phyloP scores from a whole-genome alignment of 1,140 invertebrate genomes.

The Ceratitis capitata region DNA sequence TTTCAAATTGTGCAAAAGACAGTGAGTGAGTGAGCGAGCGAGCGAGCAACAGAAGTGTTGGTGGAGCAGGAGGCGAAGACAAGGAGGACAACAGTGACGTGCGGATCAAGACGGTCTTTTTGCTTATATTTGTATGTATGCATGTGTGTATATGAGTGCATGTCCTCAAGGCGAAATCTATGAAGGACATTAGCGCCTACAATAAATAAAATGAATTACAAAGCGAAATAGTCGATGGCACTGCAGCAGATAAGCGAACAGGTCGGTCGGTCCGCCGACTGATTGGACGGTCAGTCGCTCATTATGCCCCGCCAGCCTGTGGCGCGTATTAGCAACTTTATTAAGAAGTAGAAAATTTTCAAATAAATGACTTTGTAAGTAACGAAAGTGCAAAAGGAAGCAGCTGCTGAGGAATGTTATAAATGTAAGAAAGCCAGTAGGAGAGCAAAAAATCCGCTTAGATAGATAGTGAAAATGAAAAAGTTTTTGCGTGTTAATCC shows the following conservation, averaged over 20 bases:
- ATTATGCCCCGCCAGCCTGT: not conserved
- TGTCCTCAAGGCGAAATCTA: not conserved
- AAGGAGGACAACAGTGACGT: too few relatives aligned
- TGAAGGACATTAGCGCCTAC: conserved; percentile 11
- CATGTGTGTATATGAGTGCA: not conserved
- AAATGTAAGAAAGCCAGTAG: not conserved
- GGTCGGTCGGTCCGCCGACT: not conserved
- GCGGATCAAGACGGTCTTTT: not conserved
- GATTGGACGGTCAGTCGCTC: not conserved
- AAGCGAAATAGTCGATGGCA: not conserved
- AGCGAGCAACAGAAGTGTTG: not conserved
- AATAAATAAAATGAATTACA: conserved; percentile 38
- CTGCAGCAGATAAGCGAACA: not conserved
- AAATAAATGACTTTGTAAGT: conserved; percentile 18
- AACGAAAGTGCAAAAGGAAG: not conserved
- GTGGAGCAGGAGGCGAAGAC: not conserved
- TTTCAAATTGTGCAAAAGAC: conserved; percentile 7
- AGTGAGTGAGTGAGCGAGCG: too few relatives aligned
- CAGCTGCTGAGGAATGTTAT: not conserved
- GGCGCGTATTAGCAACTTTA: not conserved
- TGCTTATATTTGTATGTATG: not conserved
- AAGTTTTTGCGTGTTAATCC: conserved; percentile 38
- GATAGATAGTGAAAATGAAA: not conserved
- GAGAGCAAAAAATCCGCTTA: not conserved
- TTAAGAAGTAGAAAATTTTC: not conserved